Conservation (phyloP, 2,888 invertebrate species). For the Monopis laevigella region DNA sequence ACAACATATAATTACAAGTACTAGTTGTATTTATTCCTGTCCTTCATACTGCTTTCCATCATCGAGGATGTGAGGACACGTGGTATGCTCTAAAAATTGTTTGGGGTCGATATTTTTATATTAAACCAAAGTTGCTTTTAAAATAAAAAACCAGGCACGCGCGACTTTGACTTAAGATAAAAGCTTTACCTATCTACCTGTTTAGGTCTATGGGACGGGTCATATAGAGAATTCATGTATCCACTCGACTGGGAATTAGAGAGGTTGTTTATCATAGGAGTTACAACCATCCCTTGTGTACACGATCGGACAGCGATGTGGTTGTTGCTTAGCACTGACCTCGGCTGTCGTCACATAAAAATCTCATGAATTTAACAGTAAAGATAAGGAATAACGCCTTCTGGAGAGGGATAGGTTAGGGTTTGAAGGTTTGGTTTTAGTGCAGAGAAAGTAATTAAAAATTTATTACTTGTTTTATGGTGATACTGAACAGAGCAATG, state of each 20-base stretch:
- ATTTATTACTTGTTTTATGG: constrained; percentile 1
- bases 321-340: constrained; percentile 57
- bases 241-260: constrained; percentile 26
- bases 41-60: too few species aligned
- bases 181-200: too few species aligned
- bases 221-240: constrained; percentile 23
- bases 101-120: too few species aligned
- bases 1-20: too few species aligned
- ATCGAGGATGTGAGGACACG: too few species aligned
- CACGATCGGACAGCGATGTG: constrained; percentile 35
- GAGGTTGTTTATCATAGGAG: constrained; percentile 43
- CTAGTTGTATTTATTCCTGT: too few species aligned
- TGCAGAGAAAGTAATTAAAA: neutral
- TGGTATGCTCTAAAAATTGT: too few species aligned
- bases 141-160: too few species aligned
- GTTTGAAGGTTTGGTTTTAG: constrained; percentile 23
- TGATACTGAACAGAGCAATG: neutral
- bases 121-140: too few species aligned
- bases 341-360: constrained; percentile 40
- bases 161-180: too few species aligned
- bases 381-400: constrained; percentile 37
- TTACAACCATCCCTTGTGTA: constrained; percentile 29
- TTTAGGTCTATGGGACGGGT: too few species aligned
- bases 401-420: constrained; percentile 44
- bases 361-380: constrained; percentile 54